Evolutionary conservation across 1,140 invertebrate species (phyloP), one percentile per base, ranked within the genome.

Genomic region (Rhynchophorus ferrugineus): DNA sequence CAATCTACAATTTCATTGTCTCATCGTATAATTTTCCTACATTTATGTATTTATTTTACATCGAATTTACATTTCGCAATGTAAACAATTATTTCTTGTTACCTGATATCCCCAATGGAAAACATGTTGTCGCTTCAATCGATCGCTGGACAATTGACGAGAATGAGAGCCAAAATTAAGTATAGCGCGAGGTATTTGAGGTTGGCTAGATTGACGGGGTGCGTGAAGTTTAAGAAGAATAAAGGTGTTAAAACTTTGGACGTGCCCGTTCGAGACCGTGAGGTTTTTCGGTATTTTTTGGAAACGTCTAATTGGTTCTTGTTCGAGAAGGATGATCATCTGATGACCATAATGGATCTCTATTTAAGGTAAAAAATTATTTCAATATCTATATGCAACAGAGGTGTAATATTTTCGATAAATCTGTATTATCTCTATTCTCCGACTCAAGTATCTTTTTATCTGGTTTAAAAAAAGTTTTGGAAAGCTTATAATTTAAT

Each of bases 241-340:
- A 9, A 35, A 3, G 44, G 53, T 17, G 9, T 53, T 6, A 19
- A 56, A 8, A 61, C 60, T 11, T 50, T 61, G 17, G 58, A 61
- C 36, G 36, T 57, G 3, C 47, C 56, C 1, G 49, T 62, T 22
- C 53, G 50, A 17, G 59, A 61, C 39, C 18, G 35, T 1, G 57
- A 56, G 44, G 54, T 56, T n/a, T 35, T 64, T 33, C 49, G 58
- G 22, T 64, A 60, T 46, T 58, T 64, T 17, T 44, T 64, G 11
- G 63, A 64, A 57, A 64, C 57, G 1, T 63, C 61, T 1, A 64
- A 64, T 44, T 64, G 62, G 62, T 62, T 65, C 36, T 35, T 65
- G 21, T 65, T 65, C 49, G 44, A 58, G 37, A 61, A 61, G 17
- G 51, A 62, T 13, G 50, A 62, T 34, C 34, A 46, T 18, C 16